These are phyloP conservation scores for Drosophila malerkotliana DNA, from an alignment of 1,140 invertebrate species.

Conservation along the genomic window DNA sequence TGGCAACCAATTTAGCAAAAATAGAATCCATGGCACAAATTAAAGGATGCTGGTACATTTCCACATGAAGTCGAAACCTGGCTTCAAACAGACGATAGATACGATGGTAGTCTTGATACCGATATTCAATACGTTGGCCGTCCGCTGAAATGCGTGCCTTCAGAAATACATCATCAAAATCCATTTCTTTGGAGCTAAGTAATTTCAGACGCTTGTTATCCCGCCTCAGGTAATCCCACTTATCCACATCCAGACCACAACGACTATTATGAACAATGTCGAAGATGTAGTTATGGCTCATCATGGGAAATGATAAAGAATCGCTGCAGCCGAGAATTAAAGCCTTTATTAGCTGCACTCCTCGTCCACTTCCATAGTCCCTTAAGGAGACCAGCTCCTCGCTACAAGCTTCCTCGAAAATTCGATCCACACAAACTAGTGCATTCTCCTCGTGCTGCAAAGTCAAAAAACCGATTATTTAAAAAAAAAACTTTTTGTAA, in stretches of 20 bases:
- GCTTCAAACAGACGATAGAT: constrained; percentile 65
- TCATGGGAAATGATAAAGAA: constrained; percentile 53
- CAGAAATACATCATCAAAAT: constrained; percentile 63
- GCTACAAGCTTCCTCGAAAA: constrained; percentile 43
- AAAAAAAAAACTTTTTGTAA: too few relatives aligned
- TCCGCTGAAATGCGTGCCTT: constrained; percentile 58
- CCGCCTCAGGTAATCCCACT: constrained; percentile 89
- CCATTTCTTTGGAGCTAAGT: constrained; percentile 48
- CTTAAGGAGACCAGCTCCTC: constrained; percentile 47
- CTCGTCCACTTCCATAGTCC: constrained; percentile 59
- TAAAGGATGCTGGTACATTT: constrained; percentile 49
- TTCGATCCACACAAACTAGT: constrained; percentile 61
- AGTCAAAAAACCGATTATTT: background rate
- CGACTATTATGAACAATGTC: constrained; percentile 87
- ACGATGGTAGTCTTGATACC: constrained; percentile 67
- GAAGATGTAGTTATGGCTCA: constrained; percentile 57
- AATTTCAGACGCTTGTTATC: constrained; percentile 84
- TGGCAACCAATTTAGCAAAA: constrained; percentile 27
- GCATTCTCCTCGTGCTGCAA: constrained; percentile 60
- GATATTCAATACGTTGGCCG: constrained; percentile 73
- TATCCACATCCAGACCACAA: constrained; percentile 89
- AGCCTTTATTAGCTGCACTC: constrained; percentile 68
- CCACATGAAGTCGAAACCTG: constrained; percentile 50
- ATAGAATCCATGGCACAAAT: constrained; percentile 32
- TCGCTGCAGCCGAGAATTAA: constrained; percentile 61